Conservation (phyloP, 2,797 vertebrate genomes). For the Naso thynnoides region DNA sequence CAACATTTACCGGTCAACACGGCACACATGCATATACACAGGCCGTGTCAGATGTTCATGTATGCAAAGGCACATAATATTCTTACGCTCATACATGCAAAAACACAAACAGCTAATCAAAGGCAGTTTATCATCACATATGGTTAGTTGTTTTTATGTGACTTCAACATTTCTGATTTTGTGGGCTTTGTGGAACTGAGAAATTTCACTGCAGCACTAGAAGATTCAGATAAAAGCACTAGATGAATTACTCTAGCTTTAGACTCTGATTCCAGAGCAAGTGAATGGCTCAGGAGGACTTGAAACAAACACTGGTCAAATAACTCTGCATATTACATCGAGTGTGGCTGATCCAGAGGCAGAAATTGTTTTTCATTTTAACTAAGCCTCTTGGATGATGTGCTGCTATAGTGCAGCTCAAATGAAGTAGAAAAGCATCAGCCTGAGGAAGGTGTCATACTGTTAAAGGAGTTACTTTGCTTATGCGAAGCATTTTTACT, state of each 20-base stretch:
- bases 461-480: conserved; percentile 38
- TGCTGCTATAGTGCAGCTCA: conserved; percentile 31
- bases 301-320: conserved; percentile 58
- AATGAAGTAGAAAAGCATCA: conserved; percentile 29
- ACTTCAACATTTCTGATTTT: too few species aligned
- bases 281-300: conserved; percentile 43
- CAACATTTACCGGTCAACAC: conserved; percentile 13
- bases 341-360: conserved; percentile 23
- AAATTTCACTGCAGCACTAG: background rate
- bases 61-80: conserved; percentile 5
- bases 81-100: conserved; percentile 1
- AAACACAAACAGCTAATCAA: conserved; percentile 3
- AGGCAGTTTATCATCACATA: background rate
- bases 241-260: conserved; percentile 38
- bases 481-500: conserved; percentile 31
- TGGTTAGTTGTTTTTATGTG: background rate
- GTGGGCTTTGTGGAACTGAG: conserved; percentile 17
- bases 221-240: conserved; percentile 34
- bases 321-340: conserved; percentile 44
- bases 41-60: conserved; percentile 10
- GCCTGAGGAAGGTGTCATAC: conserved; percentile 39
- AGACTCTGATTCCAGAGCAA: conserved; percentile 34
- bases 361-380: conserved; percentile 40
- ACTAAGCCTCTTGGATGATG: conserved; percentile 30
- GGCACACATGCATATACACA: background rate